Evolutionary conservation across 1,140 invertebrate genomes (phyloP).

Genomic region (Pachypsylla venusta): DNA sequence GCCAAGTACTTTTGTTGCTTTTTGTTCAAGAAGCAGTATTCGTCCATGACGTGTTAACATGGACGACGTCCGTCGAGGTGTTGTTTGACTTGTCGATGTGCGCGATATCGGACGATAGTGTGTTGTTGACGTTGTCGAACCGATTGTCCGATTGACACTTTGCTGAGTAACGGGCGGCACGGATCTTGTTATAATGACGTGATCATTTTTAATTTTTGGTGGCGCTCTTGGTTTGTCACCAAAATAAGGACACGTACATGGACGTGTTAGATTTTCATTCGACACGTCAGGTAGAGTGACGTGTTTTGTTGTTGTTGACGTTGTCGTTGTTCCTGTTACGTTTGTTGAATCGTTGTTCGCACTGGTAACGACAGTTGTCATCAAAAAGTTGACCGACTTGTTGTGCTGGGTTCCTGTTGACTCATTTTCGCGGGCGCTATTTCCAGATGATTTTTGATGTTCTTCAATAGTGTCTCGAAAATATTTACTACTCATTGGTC

Average conservation of each 20-base stretch:
- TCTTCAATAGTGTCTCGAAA: neutral
- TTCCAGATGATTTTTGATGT: neutral
- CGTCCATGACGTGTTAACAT: slow-evolving; percentile 44
- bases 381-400: neutral
- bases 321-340: neutral
- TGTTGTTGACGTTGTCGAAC: neutral
- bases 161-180: slow-evolving; percentile 13
- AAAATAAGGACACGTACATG: slow-evolving; percentile 63
- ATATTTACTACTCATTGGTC: neutral
- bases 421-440: neutral
- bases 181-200: slow-evolving; percentile 20
- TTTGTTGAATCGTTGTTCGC: neutral
- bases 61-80: slow-evolving; percentile 10
- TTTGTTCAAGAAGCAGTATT: slow-evolving; percentile 71
- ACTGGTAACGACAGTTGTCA: neutral
- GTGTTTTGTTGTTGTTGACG: neutral
- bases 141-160: neutral
- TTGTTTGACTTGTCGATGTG: slow-evolving; percentile 1
- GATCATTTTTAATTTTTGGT: slow-evolving; percentile 15
- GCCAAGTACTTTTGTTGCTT: slow-evolving; percentile 85
- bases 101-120: slow-evolving; percentile 11
- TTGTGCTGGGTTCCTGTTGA: neutral
- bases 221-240: slow-evolving; percentile 34
- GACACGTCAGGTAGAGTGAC: neutral
- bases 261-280: slow-evolving; percentile 32